phyloP scores from a whole-genome alignment of 2,113 vertebrate species.

The Oreochromis tanganicae region DNA sequence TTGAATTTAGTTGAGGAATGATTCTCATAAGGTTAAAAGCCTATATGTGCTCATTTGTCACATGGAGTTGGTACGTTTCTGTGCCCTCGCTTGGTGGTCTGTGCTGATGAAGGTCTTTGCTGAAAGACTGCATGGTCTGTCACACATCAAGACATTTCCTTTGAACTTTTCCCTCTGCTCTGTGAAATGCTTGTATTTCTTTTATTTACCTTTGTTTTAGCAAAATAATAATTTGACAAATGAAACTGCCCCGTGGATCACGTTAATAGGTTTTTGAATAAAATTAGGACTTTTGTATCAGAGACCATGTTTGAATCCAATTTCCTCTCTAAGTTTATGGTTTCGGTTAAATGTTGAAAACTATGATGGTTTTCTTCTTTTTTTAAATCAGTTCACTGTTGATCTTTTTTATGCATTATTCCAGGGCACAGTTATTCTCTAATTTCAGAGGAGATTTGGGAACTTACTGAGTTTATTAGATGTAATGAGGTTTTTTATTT shows the following conservation, averaged over 20 bases:
- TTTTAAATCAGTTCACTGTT: background rate
- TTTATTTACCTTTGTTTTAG: background rate
- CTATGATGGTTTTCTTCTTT: background rate
- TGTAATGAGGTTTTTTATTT: background rate
- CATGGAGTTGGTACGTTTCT: background rate
- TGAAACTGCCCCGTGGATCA: background rate
- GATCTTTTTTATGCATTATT: background rate
- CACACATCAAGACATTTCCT: background rate
- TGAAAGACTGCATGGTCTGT: background rate
- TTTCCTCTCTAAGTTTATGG: background rate
- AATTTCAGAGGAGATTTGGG: background rate
- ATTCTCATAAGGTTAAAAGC: background rate
- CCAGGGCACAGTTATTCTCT: background rate
- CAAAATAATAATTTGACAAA: background rate
- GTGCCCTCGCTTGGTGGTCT: background rate
- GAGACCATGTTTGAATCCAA: background rate
- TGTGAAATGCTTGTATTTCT: background rate
- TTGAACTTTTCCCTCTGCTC: background rate
- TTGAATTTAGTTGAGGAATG: background rate
- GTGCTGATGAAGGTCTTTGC: background rate
- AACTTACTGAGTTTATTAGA: background rate
- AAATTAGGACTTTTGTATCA: background rate
- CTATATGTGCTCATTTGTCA: background rate
- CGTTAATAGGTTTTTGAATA: background rate
- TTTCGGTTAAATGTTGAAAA: background rate